Evolutionary conservation across 2,113 vertebrate genomes (phyloP).

Genomic region (Ovis aries): DNA sequence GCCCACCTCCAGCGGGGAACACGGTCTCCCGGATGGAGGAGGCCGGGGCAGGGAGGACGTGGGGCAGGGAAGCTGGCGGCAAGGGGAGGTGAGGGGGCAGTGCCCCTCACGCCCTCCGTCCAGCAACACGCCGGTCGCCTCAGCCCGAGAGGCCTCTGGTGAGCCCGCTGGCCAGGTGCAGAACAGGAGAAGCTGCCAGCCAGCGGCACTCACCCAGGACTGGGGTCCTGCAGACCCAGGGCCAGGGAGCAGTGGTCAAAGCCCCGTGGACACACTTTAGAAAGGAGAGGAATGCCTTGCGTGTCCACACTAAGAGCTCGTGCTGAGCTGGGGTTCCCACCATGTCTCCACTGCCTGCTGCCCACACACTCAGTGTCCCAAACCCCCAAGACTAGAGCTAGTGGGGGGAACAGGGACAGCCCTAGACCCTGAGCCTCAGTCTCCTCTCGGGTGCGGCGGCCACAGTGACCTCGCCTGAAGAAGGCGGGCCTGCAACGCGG

Average conservation of each 20-base stretch:
- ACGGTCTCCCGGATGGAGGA: background rate
- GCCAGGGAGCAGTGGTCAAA: background rate
- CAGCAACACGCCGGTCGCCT: background rate
- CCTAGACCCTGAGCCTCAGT: background rate
- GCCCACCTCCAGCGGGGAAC: background rate
- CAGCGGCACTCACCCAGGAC: background rate
- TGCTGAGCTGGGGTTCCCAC: background rate
- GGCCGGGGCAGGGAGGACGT: background rate
- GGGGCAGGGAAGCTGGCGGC: too few relatives aligned
- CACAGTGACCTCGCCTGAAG: background rate
- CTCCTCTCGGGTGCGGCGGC: background rate
- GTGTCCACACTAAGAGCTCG: background rate
- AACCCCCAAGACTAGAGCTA: background rate
- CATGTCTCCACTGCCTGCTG: too few relatives aligned
- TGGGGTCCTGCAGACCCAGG: background rate
- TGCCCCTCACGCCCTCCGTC: fast-evolving
- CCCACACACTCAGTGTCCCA: background rate
- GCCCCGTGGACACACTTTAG: background rate
- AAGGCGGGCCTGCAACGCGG: background rate
- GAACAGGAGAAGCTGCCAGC: background rate
- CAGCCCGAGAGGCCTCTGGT: background rate
- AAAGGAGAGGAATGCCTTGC: background rate
- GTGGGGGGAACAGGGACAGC: background rate
- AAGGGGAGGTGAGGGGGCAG: background rate
- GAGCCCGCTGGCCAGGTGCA: background rate